These are phyloP conservation scores for Eristalis tenax DNA, from an alignment of 2,888 invertebrate species.

Conservation along the genomic window DNA sequence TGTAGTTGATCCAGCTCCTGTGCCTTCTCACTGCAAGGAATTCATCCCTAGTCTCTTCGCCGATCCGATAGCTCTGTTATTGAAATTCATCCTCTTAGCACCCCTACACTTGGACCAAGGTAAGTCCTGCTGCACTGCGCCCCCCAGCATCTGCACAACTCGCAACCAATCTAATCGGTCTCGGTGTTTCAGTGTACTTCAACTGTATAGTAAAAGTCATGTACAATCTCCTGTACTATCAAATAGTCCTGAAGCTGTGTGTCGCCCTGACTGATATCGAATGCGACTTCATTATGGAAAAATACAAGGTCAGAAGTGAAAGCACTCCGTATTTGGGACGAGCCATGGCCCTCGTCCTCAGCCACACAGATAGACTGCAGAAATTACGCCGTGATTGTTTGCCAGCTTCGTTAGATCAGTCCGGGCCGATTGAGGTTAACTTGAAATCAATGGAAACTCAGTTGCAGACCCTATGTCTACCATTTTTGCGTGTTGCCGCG, in stretches of 20 bases:
- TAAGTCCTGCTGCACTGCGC: constrained; percentile 80
- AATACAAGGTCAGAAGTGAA: constrained; percentile 74
- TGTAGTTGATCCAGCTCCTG: constrained; percentile 77
- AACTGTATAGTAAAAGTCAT: constrained; percentile 92
- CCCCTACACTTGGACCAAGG: constrained; percentile 93
- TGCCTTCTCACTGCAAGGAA: constrained; percentile 80
- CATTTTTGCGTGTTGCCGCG: constrained; percentile 92
- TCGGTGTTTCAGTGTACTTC: constrained; percentile 88
- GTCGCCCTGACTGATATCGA: constrained; percentile 86
- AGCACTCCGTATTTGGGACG: constrained; percentile 77
- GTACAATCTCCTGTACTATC: constrained; percentile 94
- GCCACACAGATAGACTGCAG: constrained; percentile 77
- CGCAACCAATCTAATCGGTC: constrained; percentile 10
- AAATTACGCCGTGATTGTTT: constrained; percentile 79
- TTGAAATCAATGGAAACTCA: constrained; percentile 81
- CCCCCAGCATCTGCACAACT: background rate
- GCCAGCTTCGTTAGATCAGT: constrained; percentile 75
- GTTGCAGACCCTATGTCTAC: constrained; percentile 90
- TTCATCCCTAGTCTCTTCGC: constrained; percentile 91
- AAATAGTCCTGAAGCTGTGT: constrained; percentile 91
- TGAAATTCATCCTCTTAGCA: constrained; percentile 92
- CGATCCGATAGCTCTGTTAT: constrained; percentile 92
- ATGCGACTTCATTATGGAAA: constrained; percentile 82
- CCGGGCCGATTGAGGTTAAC: constrained; percentile 75
- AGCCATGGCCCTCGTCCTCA: constrained; percentile 80